Conservation (phyloP, 2,113 vertebrate genomes). For the Kobus ellipsiprymnus region DNA sequence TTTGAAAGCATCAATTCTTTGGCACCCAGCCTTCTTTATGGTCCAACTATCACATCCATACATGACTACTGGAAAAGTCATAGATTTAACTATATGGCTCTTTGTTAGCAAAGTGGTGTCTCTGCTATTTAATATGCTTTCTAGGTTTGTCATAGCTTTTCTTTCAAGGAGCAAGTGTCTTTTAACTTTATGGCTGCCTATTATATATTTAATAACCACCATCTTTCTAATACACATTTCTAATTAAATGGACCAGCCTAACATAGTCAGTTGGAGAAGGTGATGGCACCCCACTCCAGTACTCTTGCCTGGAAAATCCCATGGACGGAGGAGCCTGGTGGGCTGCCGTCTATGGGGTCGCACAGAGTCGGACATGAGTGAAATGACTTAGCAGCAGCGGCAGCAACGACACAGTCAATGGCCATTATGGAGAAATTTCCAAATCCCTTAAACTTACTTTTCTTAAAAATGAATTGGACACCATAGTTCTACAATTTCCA, state of each 20-base stretch:
- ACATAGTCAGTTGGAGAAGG: neutral
- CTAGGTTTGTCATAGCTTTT: neutral
- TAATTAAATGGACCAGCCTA: neutral
- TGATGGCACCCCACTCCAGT: too few species aligned
- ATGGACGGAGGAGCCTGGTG: too few species aligned
- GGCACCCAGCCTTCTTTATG: neutral
- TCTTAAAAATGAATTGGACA: neutral
- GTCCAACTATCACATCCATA: neutral
- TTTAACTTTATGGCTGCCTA: neutral
- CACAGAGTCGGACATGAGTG: too few species aligned
- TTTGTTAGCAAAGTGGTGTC: neutral
- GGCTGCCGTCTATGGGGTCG: too few species aligned
- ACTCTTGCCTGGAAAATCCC: too few species aligned
- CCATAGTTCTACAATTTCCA: neutral
- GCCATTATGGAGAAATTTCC: neutral
- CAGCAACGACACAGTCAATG: neutral
- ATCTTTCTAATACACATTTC: neutral
- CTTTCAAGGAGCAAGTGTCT: neutral
- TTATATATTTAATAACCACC: neutral
- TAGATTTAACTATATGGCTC: neutral
- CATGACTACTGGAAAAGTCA: neutral
- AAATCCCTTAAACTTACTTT: neutral
- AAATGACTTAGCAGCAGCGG: too few species aligned
- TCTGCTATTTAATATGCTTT: neutral
- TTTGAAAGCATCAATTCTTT: neutral